These are phyloP conservation scores for Tupiocoris notatus DNA, from an alignment of 2,888 invertebrate genomes.

Conservation along the genomic window DNA sequence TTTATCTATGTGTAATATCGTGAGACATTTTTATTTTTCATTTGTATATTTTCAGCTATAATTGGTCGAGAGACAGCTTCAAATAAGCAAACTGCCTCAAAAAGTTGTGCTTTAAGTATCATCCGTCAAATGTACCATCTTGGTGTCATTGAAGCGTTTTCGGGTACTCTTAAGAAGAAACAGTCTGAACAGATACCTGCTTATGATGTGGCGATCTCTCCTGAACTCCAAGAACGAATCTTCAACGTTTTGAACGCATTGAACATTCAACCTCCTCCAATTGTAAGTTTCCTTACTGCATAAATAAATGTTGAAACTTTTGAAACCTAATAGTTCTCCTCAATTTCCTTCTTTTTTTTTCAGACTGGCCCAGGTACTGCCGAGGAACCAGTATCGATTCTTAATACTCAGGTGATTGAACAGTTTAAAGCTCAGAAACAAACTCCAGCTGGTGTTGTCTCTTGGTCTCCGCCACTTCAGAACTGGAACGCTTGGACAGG, in stretches of 20 bases:
- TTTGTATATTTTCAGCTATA: slow-evolving; percentile 52
- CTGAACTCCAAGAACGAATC: slow-evolving; percentile 66
- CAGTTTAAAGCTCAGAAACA: slow-evolving; percentile 66
- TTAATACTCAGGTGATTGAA: slow-evolving; percentile 60
- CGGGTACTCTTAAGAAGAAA: slow-evolving; percentile 77
- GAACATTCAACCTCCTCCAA: slow-evolving; percentile 51
- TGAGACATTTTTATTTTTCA: no score
- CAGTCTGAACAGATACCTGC: slow-evolving; percentile 70
- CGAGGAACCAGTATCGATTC: slow-evolving; percentile 57
- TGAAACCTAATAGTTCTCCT: neutral
- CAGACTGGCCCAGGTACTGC: slow-evolving; percentile 33
- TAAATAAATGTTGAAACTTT: neutral
- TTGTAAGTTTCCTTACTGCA: slow-evolving; percentile 32
- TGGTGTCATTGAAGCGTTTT: slow-evolving; percentile 86
- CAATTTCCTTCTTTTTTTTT: neutral
- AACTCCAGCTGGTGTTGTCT: slow-evolving; percentile 74
- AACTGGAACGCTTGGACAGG: slow-evolving; percentile 99
- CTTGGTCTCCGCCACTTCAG: slow-evolving; percentile 92
- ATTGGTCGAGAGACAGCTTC: slow-evolving; percentile 89
- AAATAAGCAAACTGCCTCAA: slow-evolving; percentile 94
- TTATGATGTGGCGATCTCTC: slow-evolving; percentile 73
- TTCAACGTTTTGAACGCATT: slow-evolving; percentile 57
- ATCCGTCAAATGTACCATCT: slow-evolving; percentile 93
- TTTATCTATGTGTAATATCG: no score
- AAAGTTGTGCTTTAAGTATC: slow-evolving; percentile 92